Evolutionary conservation across 2,888 invertebrate genomes (phyloP), one percentile per base, ranked within the genome.

Genomic region (Trachelus troglodyta): DNA sequence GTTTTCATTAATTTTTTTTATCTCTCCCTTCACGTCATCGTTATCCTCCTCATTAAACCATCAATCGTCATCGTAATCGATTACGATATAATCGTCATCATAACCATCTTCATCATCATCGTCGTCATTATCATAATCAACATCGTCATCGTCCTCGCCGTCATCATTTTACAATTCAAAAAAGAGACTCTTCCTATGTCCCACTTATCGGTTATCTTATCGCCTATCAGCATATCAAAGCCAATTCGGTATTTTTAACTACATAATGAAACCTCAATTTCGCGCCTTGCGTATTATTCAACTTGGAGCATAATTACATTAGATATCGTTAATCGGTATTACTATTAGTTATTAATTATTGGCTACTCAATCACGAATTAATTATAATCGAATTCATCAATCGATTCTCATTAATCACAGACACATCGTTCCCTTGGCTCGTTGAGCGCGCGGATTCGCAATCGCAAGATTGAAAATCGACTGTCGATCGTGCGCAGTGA

Each of bases 331-430:
- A 56, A 37, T 76, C 34, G 35, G 56, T 76, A 71, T 76, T 69
- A 69, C 23, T 69, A 76, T 76, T 71, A 76, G 11, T 71, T 68
- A 77, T 77, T 34, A 77, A 73, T 69, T 76, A 75, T 76, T 76
- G 75, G 78, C 78, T 76, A 78, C 75, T 78, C 75, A 69, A 76
- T 76, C 78, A 76, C 76, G 71, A 78, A 76, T 78, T 56, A 78
- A 78, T 76, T 77, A 56, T 40, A 37, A 75, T 75, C 68, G 75
- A 75, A 78, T 78, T 78, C 78, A 78, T 76, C 69, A 76, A 78
- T 78, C 56, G 75, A 78, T 78, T 78, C 73, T 75, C 75, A 78
- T 71, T 75, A 78, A 78, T 78, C 78, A 78, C 78, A 78, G 78
- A 78, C 78, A 78, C 75, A 76, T 77, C 78, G 75, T 78, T 78